phyloP scores from a whole-genome alignment of 2,113 vertebrate genomes.

The Catharus bicknelli region DNA sequence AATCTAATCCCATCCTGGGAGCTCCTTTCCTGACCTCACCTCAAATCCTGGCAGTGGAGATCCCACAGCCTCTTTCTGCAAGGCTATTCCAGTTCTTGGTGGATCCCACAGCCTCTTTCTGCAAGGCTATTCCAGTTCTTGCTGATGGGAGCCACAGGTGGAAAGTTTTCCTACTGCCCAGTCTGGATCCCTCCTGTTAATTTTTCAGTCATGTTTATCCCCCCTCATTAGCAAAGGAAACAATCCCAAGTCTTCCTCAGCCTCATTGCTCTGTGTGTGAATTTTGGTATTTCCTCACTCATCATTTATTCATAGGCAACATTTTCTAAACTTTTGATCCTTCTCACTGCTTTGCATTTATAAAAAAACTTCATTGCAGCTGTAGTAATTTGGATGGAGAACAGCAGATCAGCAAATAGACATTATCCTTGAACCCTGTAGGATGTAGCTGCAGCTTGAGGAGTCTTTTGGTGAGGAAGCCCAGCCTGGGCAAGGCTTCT shows the following conservation, averaged over 20 bases:
- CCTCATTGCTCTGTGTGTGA: neutral
- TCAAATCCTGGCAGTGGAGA: neutral
- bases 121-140: neutral
- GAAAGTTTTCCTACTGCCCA: neutral
- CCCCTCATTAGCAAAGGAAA: neutral
- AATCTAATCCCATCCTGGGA: neutral
- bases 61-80: neutral
- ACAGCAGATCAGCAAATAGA: neutral
- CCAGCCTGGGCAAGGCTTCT: neutral
- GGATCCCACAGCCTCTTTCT: neutral
- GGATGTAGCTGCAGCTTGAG: neutral
- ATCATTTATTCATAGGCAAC: neutral
- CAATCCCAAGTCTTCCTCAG: neutral
- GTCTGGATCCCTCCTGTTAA: neutral
- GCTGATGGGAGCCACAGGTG: neutral
- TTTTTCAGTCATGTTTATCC: neutral
- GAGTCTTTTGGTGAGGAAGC: neutral
- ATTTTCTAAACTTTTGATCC: neutral
- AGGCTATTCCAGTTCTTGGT: neutral
- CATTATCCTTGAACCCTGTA: neutral
- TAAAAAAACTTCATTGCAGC: neutral
- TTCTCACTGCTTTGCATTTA: neutral
- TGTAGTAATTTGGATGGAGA: neutral
- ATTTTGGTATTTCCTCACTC: neutral
- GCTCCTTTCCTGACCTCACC: conserved; percentile 1